Evolutionary conservation across 2,797 vertebrate species (phyloP).

Genomic region (Spinus pinus): DNA sequence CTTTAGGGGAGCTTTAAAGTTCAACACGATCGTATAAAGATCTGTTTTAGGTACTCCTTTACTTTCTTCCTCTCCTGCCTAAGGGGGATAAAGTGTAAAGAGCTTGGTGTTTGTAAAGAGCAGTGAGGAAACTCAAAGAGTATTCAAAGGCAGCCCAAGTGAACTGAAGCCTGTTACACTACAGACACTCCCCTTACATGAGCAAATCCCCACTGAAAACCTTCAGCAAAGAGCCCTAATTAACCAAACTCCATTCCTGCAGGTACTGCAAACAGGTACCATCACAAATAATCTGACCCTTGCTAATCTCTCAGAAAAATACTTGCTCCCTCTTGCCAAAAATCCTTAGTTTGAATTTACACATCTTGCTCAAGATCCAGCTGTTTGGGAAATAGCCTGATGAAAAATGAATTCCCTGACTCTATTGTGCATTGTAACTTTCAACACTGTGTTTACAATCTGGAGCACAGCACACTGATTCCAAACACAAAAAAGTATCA

Average conservation of each 20-base stretch:
- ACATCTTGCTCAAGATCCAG: not conserved
- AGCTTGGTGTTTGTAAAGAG: not conserved
- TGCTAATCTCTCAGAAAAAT: not conserved
- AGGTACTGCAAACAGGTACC: not conserved
- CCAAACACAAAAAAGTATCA: rapidly evolving
- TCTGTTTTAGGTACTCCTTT: not conserved
- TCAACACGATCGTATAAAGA: not conserved
- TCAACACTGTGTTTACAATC: not conserved
- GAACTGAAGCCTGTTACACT: not conserved
- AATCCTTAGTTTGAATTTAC: not conserved
- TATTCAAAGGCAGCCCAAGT: not conserved
- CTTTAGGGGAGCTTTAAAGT: not conserved
- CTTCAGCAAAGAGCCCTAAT: not conserved
- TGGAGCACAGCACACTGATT: not conserved
- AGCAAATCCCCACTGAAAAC: not conserved
- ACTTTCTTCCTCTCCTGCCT: not conserved
- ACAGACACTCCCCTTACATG: not conserved
- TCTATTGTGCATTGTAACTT: not conserved
- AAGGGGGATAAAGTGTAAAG: not conserved
- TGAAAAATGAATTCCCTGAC: not conserved
- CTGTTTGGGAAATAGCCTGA: not conserved
- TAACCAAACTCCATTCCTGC: not conserved
- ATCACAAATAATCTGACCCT: not conserved
- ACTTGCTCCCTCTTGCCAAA: not conserved
- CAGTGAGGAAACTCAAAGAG: not conserved